phyloP scores from a whole-genome alignment of 2,888 invertebrate species.

The Drosophila ezoana region DNA sequence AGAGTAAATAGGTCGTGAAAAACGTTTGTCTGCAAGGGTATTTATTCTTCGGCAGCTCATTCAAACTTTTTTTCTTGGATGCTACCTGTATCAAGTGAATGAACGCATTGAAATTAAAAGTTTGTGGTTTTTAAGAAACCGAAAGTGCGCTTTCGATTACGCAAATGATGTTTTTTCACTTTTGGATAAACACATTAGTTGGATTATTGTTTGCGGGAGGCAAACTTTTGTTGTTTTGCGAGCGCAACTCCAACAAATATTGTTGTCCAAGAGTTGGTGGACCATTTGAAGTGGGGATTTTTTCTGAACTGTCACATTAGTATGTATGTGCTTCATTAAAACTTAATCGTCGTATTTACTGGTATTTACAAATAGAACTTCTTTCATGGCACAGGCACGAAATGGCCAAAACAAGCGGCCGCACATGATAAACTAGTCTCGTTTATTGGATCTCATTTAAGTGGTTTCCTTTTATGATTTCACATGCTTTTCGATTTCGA shows the following conservation, averaged over 20 bases:
- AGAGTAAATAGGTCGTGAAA: too few species aligned
- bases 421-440: conserved; percentile 48
- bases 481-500: conserved; percentile 7
- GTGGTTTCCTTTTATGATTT: conserved; percentile 55
- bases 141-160: conserved; percentile 69
- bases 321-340: conserved; percentile 35
- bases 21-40: not conserved
- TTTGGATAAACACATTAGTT: conserved; percentile 71
- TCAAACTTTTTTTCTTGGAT: not conserved
- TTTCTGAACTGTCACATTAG: conserved; percentile 7
- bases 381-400: conserved; percentile 44
- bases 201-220: conserved; percentile 51
- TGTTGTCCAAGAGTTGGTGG: conserved; percentile 19
- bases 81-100: conserved; percentile 55
- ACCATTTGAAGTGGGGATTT: conserved; percentile 30
- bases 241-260: conserved; percentile 52
- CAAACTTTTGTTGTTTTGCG: conserved; percentile 59
- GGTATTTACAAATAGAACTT: conserved; percentile 48
- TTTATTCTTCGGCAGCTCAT: not conserved
- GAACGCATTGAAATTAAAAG: conserved; percentile 75
- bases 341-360: conserved; percentile 40
- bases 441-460: conserved; percentile 48
- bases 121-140: conserved; percentile 45
- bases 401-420: conserved; percentile 33
- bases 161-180: conserved; percentile 37